Conservation (phyloP, 64 coral and sea anemone species). For the Acropora tenuis region DNA sequence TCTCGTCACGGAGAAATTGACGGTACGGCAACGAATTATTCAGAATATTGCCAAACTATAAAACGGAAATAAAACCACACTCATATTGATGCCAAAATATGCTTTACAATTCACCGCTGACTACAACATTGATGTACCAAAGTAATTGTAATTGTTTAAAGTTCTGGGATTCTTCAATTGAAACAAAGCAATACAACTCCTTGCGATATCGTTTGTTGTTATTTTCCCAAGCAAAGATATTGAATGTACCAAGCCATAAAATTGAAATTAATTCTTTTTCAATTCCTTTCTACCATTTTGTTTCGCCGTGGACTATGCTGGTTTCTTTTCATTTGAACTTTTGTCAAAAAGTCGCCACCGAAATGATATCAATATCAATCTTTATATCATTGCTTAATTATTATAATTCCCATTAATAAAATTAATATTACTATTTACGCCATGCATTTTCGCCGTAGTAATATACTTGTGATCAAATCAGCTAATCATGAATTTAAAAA, state of each 20-base stretch:
- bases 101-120: slow-evolving; percentile 6
- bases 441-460: background rate
- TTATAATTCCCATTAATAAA: background rate
- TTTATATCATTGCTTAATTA: background rate
- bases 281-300: background rate
- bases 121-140: slow-evolving; percentile 28
- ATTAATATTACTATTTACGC: background rate
- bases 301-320: background rate
- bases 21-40: background rate
- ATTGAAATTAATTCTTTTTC: background rate
- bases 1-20: background rate
- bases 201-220: background rate
- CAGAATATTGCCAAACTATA: background rate
- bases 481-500: background rate
- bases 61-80: slow-evolving; percentile 2
- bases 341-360: background rate
- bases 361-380: background rate
- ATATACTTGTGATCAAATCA: background rate
- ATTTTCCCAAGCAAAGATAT: slow-evolving; percentile 3
- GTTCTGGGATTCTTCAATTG: background rate
- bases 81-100: slow-evolving; percentile 14
- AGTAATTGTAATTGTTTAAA: slow-evolving; percentile 28
- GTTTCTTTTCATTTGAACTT: background rate
- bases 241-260: background rate
- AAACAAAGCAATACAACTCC: background rate